Percentiles rank a stretch among this genome's conserved stretches.
phyloP scores from a whole-genome alignment of 2,113 vertebrate genomes.

The Xenopus borealis region DNA sequence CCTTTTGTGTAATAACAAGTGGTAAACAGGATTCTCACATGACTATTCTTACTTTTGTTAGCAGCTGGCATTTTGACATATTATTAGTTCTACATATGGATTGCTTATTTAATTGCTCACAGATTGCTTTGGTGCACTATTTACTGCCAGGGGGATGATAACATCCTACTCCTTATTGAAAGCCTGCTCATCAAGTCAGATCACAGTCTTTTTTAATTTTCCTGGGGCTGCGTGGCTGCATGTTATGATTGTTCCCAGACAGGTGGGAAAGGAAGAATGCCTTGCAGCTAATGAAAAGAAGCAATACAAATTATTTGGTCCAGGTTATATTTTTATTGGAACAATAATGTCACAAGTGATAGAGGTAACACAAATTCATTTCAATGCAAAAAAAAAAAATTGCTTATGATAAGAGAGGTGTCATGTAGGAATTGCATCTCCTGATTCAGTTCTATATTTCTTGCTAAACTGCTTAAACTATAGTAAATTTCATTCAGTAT shows the following conservation, averaged over 20 bases:
- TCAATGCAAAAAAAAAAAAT: slow-evolving; percentile 29
- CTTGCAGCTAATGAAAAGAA: slow-evolving; percentile 13
- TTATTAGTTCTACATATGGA: neutral
- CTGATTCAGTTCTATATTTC: neutral
- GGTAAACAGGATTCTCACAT: too few species aligned
- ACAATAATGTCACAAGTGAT: slow-evolving; percentile 17
- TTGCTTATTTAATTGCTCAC: slow-evolving; percentile 27
- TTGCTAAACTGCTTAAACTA: slow-evolving; percentile 16
- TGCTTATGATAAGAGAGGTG: slow-evolving; percentile 7
- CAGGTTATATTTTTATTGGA: slow-evolving; percentile 9
- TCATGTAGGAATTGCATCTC: slow-evolving; percentile 5
- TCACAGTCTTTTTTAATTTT: slow-evolving; percentile 4
- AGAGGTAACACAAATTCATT: slow-evolving; percentile 12
- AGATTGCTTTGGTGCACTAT: slow-evolving; percentile 5
- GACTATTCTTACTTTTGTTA: neutral
- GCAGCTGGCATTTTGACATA: slow-evolving; percentile 3
- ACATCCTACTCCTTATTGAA: slow-evolving; percentile 1
- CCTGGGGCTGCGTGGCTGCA: slow-evolving; percentile 4
- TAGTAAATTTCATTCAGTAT: slow-evolving; percentile 29
- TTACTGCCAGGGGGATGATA: slow-evolving; percentile 14
- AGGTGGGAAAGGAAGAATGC: slow-evolving; percentile 16
- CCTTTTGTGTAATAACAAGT: too few species aligned
- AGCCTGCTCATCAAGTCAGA: slow-evolving; percentile 15
- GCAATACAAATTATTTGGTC: neutral
- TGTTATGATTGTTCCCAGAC: slow-evolving; percentile 16